Evolutionary conservation across 2,888 invertebrate genomes (phyloP).

Genomic region (Epinotia nisella): DNA sequence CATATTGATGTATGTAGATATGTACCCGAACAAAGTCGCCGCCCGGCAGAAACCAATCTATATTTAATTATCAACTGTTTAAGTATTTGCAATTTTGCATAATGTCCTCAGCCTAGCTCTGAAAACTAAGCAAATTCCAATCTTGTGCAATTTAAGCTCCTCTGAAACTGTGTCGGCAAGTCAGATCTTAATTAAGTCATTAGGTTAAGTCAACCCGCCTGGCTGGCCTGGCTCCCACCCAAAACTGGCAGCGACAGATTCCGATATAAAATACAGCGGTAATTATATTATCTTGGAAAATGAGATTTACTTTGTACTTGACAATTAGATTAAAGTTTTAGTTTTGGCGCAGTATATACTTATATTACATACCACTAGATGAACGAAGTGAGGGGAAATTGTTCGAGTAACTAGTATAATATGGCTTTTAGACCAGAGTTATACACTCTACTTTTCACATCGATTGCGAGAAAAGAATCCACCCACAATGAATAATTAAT

Average conservation of each 20-base stretch:
- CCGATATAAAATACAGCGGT: conserved; percentile 58
- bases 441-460: no score
- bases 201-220: conserved; percentile 65
- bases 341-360: background rate
- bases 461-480: no score
- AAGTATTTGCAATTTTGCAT: conserved; percentile 4
- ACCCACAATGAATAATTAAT: no score
- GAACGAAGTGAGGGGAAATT: no score
- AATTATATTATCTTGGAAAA: conserved; percentile 44
- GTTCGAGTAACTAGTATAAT: no score
- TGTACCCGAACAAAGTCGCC: no score
- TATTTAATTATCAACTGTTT: background rate
- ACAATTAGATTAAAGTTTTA: conserved; percentile 14
- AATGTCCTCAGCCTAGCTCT: background rate
- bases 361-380: no score
- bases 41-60: no score
- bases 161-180: conserved; percentile 45
- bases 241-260: conserved; percentile 66
- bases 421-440: no score
- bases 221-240: conserved; percentile 74
- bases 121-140: conserved; percentile 13
- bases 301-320: conserved; percentile 7
- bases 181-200: conserved; percentile 70
- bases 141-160: conserved; percentile 14
- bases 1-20: no score